phyloP scores from a whole-genome alignment of 2,797 vertebrate genomes.

The Discoglossus pictus region DNA sequence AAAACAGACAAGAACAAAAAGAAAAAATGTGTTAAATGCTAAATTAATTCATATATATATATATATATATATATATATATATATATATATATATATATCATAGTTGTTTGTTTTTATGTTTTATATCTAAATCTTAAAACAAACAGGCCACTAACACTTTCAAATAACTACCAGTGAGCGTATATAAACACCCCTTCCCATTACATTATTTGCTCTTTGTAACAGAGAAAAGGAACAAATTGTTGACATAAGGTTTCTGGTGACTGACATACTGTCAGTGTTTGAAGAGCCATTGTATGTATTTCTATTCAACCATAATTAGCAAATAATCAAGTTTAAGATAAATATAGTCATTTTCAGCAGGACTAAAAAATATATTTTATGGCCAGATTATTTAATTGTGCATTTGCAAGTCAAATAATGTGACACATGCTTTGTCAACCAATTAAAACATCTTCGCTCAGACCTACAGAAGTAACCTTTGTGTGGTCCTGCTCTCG shows the following conservation, averaged over 20 bases:
- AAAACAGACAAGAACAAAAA: no score
- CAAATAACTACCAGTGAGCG: no score
- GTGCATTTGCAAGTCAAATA: conserved; percentile 72
- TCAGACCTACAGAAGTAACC: conserved; percentile 77
- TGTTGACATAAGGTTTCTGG: conserved; percentile 38
- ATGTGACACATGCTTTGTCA: conserved; percentile 68
- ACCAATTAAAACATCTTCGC: conserved; percentile 82
- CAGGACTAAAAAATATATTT: conserved; percentile 39
- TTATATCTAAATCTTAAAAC: no score
- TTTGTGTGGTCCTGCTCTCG: conserved; percentile 91
- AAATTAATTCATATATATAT: no score
- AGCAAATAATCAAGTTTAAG: background rate
- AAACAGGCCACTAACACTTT: no score
- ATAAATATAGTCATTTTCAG: background rate
- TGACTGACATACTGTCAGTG: conserved; percentile 12
- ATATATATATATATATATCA: no score
- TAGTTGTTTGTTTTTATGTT: no score
- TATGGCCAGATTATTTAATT: conserved; percentile 62
- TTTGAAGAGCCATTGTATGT: conserved; percentile 1
- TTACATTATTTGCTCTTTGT: conserved; percentile 31
- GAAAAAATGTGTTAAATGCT: no score
- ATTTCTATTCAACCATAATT: background rate
- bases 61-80: no score
- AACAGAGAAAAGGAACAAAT: conserved; percentile 38
- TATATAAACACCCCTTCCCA: conserved; percentile 13